Conservation (phyloP, 2,797 vertebrate species). For the Betta splendens region DNA sequence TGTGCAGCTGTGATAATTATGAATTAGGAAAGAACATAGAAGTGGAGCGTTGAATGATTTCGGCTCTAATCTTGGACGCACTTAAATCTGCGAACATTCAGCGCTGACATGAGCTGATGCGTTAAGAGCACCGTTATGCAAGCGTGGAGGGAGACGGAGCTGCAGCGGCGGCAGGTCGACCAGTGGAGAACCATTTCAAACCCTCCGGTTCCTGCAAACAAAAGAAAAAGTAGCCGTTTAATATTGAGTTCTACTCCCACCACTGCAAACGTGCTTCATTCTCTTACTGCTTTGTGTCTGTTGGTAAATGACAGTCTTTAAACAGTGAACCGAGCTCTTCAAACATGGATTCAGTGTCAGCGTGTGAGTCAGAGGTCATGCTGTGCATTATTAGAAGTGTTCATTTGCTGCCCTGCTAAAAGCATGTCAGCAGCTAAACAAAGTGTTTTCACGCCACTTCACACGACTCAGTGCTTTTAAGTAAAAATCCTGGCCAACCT, state of each 20-base stretch:
- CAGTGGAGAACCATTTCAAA: background rate
- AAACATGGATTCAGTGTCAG: constrained; percentile 2
- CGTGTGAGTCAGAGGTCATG: constrained; percentile 6
- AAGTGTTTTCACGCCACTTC: background rate
- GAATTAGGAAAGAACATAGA: background rate
- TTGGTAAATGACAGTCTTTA: background rate
- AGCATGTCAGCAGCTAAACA: background rate
- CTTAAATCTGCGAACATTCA: constrained; percentile 1
- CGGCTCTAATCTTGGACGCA: background rate
- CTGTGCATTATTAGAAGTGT: background rate
- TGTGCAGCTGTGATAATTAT: background rate
- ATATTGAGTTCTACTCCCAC: too few species aligned
- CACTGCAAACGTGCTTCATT: background rate
- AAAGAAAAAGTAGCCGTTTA: too few species aligned
- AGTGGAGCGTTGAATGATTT: background rate
- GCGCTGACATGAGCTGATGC: background rate
- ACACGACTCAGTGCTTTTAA: background rate
- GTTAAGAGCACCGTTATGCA: background rate
- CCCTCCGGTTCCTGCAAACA: too few species aligned
- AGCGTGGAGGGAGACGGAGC: background rate
- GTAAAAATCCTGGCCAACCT: background rate
- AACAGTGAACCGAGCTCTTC: background rate
- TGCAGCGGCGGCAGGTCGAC: too few species aligned
- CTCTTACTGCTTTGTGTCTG: background rate
- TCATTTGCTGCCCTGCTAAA: constrained; percentile 13